Conservation (phyloP, 2,113 vertebrate genomes). For the Isichthys henryi region DNA sequence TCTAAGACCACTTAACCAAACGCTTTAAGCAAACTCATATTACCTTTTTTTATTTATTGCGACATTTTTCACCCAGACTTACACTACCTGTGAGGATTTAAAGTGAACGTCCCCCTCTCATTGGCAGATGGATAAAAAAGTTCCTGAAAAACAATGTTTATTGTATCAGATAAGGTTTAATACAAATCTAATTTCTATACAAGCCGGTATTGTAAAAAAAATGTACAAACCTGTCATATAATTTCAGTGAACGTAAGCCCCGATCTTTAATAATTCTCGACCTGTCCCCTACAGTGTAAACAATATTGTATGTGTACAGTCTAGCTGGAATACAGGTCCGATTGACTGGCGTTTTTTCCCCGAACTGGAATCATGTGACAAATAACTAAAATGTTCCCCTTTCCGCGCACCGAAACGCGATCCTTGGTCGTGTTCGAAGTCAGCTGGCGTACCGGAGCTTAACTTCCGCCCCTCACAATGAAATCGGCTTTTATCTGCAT, state of each 20-base stretch:
- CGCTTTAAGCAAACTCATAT: not conserved
- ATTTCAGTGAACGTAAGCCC: constrained; percentile 12
- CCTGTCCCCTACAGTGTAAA: not conserved
- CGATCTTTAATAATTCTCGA: constrained; percentile 2
- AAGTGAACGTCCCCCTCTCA: not conserved
- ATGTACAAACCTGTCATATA: constrained; percentile 34
- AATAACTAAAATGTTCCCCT: constrained; percentile 7
- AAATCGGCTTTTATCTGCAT: not conserved
- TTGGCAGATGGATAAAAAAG: not conserved
- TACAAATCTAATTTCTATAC: not conserved
- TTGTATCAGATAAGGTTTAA: not conserved
- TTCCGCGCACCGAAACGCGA: constrained; percentile 27
- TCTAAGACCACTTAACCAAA: not conserved
- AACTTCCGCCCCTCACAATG: constrained; percentile 4
- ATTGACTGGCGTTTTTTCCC: constrained; percentile 27
- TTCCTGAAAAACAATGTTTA: not conserved
- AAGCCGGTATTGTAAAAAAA: not conserved
- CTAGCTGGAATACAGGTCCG: constrained; percentile 34
- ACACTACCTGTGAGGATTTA: not conserved
- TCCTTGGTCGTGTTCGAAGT: not conserved
- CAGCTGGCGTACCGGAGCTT: not conserved
- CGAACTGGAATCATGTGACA: constrained; percentile 35
- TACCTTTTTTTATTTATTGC: not conserved
- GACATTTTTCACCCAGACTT: not conserved
- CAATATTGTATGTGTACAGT: constrained; percentile 15